Percentiles rank a stretch among this genome's conserved stretches.
These are phyloP conservation scores for Caenorhabditis remanei DNA, from an alignment of 1,140 invertebrate species.

Conservation along the genomic window DNA sequence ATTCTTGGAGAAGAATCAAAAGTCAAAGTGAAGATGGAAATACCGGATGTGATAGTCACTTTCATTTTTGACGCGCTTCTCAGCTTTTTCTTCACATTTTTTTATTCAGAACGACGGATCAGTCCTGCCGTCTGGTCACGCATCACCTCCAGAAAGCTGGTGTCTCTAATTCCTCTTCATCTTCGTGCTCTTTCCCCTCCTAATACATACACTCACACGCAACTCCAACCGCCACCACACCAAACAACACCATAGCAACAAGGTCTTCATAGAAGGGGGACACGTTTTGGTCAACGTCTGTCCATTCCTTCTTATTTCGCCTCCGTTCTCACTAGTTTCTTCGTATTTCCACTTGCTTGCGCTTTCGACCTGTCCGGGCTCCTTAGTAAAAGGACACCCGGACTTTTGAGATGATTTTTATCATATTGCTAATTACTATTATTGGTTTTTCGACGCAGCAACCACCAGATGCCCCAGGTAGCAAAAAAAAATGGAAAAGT, in stretches of 20 bases:
- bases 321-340: not conserved
- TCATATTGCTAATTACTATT: not conserved
- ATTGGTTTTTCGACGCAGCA: not conserved
- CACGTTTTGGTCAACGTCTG: conserved; percentile 23
- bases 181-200: not conserved
- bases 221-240: not conserved
- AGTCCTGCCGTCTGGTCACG: not conserved
- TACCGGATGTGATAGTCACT: not conserved
- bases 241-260: conserved; percentile 54
- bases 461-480: conserved; percentile 16
- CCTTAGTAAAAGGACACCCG: conserved; percentile 19
- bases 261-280: conserved; percentile 10
- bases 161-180: not conserved
- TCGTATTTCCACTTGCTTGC: not conserved
- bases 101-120: conserved; percentile 11
- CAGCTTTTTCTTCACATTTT: not conserved
- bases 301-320: not conserved
- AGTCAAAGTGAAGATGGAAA: not conserved
- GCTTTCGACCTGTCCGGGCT: conserved; percentile 15
- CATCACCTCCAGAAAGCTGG: not conserved
- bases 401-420: conserved; percentile 1
- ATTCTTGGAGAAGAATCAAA: not conserved
- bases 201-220: conserved; percentile 46
- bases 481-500: not conserved
- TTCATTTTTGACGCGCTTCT: not conserved